Evolutionary conservation across 2,888 invertebrate genomes (phyloP).

Genomic region (Pristionchus fissidentatus): DNA sequence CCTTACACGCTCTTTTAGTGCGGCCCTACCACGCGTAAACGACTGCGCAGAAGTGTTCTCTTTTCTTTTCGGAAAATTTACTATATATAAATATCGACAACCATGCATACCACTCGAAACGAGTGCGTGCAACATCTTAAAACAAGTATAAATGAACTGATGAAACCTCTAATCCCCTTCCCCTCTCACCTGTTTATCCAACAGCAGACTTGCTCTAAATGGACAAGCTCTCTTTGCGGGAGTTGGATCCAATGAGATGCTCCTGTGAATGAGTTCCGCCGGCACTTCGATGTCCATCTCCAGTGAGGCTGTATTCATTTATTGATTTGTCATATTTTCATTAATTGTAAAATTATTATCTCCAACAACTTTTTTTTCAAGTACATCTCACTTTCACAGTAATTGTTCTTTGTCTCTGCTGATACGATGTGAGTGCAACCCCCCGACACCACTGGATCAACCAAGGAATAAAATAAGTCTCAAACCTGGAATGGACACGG

Average conservation of each 20-base stretch:
- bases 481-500: slow-evolving; percentile 83
- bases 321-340: not conserved
- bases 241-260: slow-evolving; percentile 59
- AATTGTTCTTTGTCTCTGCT: too few relatives aligned
- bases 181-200: slow-evolving; percentile 60
- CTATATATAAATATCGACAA: too few relatives aligned
- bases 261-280: slow-evolving; percentile 52
- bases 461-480: not conserved
- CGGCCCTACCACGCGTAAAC: too few relatives aligned
- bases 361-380: not conserved
- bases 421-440: too few relatives aligned
- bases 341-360: too few relatives aligned
- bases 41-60: too few relatives aligned
- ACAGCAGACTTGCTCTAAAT: slow-evolving; percentile 62
- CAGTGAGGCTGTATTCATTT: not conserved
- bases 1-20: too few relatives aligned
- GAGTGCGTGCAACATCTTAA: too few relatives aligned
- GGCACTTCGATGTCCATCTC: slow-evolving; percentile 51
- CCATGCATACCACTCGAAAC: too few relatives aligned
- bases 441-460: not conserved
- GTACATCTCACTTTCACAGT: too few relatives aligned
- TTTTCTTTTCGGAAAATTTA: too few relatives aligned
- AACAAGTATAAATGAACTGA: not conserved
- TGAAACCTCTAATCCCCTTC: not conserved
- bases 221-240: slow-evolving; percentile 71